Percentiles rank a stretch among this genome's conserved stretches.
phyloP scores from a whole-genome alignment of 1,140 invertebrate species.

The Manduca sexta region DNA sequence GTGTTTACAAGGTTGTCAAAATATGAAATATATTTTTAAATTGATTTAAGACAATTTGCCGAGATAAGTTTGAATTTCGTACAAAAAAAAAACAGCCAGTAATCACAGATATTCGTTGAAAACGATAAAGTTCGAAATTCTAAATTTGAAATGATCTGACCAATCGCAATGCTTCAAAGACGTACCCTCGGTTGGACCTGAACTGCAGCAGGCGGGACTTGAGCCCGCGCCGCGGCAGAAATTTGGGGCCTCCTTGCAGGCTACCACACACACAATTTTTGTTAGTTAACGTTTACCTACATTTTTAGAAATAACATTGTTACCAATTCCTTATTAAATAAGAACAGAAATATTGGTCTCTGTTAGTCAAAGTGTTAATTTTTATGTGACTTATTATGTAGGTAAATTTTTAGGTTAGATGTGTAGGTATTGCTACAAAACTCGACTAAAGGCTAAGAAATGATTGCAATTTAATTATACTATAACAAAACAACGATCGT shows the following conservation, averaged over 20 bases:
- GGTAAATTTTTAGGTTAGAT: too few species aligned
- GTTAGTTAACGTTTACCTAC: neutral
- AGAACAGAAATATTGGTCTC: neutral
- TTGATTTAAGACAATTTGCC: too few species aligned
- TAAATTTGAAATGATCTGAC: constrained; percentile 41
- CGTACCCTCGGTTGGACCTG: constrained; percentile 90
- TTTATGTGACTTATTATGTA: neutral
- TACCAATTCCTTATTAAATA: neutral
- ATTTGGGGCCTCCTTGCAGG: constrained; percentile 81
- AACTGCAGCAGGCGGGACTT: constrained; percentile 92
- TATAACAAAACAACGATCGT: too few species aligned
- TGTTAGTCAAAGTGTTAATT: neutral
- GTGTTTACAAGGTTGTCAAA: too few species aligned
- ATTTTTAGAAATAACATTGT: neutral
- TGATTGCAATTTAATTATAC: too few species aligned
- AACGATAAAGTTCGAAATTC: too few species aligned
- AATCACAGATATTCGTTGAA: too few species aligned
- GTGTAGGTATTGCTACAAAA: too few species aligned
- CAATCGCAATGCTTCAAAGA: constrained; percentile 43
- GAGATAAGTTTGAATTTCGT: too few species aligned
- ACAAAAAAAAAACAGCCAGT: too few species aligned
- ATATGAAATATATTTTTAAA: too few species aligned
- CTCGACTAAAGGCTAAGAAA: too few species aligned
- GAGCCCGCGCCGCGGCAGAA: constrained; percentile 87
- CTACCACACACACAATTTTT: constrained; percentile 68